Base-by-base conservation (phyloP, 1,140 invertebrate genomes). In the Drosophila sechellia region DNA sequence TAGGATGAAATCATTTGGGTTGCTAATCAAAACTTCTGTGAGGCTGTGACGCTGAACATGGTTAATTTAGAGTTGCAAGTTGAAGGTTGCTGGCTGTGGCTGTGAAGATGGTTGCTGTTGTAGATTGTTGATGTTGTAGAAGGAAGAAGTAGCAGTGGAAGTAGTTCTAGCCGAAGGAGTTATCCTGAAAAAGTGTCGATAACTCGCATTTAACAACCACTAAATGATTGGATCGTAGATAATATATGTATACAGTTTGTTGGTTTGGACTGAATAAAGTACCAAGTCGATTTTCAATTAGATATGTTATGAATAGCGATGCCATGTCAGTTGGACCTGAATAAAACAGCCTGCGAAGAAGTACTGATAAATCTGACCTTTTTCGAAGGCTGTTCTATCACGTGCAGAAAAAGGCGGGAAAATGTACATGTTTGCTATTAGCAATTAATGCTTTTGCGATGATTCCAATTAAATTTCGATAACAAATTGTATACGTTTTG, bases 111-210 rank as follows among this genome's bases (percentile, higher is more conserved):
- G 71, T 79, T 58, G 77, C 77, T 60, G 70, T 79, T 79, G 77
- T 79, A 61, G 77, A 63, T 79, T 73, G 76, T 53, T 79, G 76
- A 66, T 79, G 77, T 79, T 79, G 77, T 75, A 79, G 70, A 79
- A 68, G 70, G 77, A 69, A 74, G 63, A 79, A 78, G 77, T 79
- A 79, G 77, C 70, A 74, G 77, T 79, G 73, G 72, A 80, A 79
- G 71, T 80, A 75, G 77, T 76, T 76, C 54, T 80, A 77, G 77
- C 55, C 77, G 77, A 69, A 72, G 66, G 68, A 58, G 52, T 79
- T 64, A 79, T 66, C 79, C 79, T 79, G 79, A 58, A 81, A 81
- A 77, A 81, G 80, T 81, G 63, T 73, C 73, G 79, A 81, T 81
- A 77, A 59, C 78, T 71, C 66, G 49, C 39, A 55, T 68, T 73